These are phyloP conservation scores for Microcebus tavaratra DNA, from an alignment of 2,113 vertebrate species.

Conservation along the genomic window DNA sequence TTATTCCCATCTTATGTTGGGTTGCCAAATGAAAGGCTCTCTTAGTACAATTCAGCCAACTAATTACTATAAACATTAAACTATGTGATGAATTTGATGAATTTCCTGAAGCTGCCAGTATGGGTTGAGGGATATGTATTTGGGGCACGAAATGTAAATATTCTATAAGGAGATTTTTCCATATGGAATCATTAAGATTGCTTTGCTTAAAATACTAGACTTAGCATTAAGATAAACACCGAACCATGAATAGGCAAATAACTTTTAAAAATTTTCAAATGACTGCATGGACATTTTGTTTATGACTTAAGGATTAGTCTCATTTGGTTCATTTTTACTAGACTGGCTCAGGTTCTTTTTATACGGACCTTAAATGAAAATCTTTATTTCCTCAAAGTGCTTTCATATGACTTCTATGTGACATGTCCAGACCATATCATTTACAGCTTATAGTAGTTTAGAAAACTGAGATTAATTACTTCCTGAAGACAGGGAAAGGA, in stretches of 20 bases:
- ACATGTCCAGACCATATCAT: background rate
- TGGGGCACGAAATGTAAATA: background rate
- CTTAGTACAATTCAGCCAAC: background rate
- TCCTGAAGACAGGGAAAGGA: background rate
- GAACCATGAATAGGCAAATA: background rate
- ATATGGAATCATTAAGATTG: background rate
- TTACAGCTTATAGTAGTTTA: background rate
- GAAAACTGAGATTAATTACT: background rate
- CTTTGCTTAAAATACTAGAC: slow-evolving; percentile 1
- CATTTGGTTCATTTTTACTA: background rate
- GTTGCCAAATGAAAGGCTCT: slow-evolving; percentile 14
- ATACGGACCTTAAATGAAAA: background rate
- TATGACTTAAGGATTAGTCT: background rate
- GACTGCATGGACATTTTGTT: background rate
- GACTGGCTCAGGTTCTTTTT: background rate
- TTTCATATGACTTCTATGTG: background rate
- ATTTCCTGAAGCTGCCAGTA: background rate
- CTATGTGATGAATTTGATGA: background rate
- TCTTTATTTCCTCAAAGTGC: background rate
- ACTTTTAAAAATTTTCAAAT: background rate
- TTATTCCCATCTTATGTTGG: slow-evolving; percentile 21
- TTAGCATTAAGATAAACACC: background rate
- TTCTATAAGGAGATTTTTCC: background rate
- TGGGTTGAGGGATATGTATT: background rate
- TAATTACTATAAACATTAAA: background rate